Conservation (phyloP, 2,113 vertebrate species). For the Thymallus thymallus region DNA sequence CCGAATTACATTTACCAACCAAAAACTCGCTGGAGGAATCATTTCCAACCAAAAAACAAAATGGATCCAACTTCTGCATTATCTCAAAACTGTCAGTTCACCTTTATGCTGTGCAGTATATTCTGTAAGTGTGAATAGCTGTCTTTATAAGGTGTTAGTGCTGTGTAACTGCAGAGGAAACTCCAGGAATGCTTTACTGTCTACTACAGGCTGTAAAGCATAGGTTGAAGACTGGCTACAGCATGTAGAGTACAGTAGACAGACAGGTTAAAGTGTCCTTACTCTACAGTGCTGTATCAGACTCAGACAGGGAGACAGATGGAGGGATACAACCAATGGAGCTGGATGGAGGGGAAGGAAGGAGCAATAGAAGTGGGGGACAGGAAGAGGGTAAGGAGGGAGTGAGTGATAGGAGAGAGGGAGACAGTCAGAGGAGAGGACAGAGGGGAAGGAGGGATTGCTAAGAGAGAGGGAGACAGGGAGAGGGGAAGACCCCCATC, state of each 20-base stretch:
- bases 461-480: background rate
- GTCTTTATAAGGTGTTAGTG: conserved; percentile 69
- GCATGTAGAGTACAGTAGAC: background rate
- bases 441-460: too few relatives aligned
- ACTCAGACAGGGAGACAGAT: background rate
- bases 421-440: background rate
- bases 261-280: background rate
- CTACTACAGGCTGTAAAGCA: conserved; percentile 46
- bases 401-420: background rate
- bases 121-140: conserved; percentile 69
- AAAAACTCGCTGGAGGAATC: conserved; percentile 14
- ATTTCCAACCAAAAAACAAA: background rate
- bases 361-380: background rate
- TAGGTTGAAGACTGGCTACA: conserved; percentile 37
- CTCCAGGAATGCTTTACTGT: conserved; percentile 21
- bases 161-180: conserved; percentile 27
- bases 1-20: conserved; percentile 31
- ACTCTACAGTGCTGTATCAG: background rate
- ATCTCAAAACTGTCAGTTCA: conserved; percentile 58
- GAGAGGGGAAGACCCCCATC: conserved; percentile 47
- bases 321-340: background rate
- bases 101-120: conserved; percentile 54
- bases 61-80: conserved; percentile 45
- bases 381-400: background rate
- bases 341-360: background rate